Evolutionary conservation across 2,797 vertebrate species (phyloP), one percentile per base, ranked within the genome.

Genomic region (Petrocephalus sullivani): DNA sequence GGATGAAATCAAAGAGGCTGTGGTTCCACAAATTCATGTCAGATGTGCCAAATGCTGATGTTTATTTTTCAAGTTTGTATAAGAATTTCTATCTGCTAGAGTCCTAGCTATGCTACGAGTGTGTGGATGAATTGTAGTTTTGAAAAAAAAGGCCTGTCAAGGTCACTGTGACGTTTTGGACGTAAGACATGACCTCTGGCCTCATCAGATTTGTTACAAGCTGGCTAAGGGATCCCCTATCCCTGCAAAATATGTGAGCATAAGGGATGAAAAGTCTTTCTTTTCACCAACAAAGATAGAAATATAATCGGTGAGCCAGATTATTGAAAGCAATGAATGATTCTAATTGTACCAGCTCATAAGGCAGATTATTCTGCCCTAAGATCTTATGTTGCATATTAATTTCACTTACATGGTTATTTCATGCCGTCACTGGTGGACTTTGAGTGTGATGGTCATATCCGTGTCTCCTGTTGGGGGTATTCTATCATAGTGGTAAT

Each of bases 21-120:
- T 88, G 91, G 87, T 88, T 87, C 89, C 91, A 87, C 78, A 88
- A 75, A 75, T 89, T 64, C 81, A 88, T 89, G 82, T 67, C 67
- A 75, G 86, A 88, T 92, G 91, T 92, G 78, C 89, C 89, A 92
- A 94, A 91, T 92, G 89, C 92, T 93, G 92, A 94, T 93, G 91
- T 93, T 93, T 92, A 89, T 93, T 90, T 49, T 64, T 23, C 60
- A 6, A 64, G 33, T 67, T 87, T 49, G 21, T 87, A n/a, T 19
- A 51, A 10, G 86, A 87, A 67, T 64, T 21, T 51, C 41, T 46
- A 64, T 67, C 58, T 23, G 19, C 8, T 23, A 58, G 33, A 86
- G 46, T 41, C 46, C 60, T 41, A 49, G 85, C 28, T 58, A 10
- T 86, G 28, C 54, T 41, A 37, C 51, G 16, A 85, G 28, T 60